phyloP scores from a whole-genome alignment of 92 coral and sea anemone species.

The Virgularia gustaviana region DNA sequence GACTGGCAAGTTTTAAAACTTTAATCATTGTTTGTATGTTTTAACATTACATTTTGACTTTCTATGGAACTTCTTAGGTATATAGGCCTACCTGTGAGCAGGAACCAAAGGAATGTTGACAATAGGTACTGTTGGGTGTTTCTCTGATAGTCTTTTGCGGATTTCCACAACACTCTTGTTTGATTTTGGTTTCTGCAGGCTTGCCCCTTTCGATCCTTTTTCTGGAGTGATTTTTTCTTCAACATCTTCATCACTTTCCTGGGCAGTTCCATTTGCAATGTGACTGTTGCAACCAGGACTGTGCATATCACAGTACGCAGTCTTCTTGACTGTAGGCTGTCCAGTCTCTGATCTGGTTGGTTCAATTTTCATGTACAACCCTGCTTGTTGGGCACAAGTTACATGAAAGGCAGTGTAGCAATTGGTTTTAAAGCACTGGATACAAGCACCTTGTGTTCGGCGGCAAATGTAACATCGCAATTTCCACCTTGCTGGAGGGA shows the following conservation, averaged over 20 bases:
- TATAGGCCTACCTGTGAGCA: constrained; percentile 79
- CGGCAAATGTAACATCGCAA: constrained; percentile 94
- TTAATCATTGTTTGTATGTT: no score
- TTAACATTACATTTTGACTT: no score
- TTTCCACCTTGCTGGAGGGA: constrained; percentile 96
- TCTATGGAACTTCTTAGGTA: no score
- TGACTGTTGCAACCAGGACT: constrained; percentile 65
- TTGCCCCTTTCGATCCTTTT: constrained; percentile 68
- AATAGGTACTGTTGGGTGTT: constrained; percentile 92
- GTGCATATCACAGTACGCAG: constrained; percentile 95
- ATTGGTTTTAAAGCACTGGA: constrained; percentile 98
- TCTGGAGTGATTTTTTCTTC: constrained; percentile 58
- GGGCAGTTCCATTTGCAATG: constrained; percentile 64
- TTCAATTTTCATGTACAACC: constrained; percentile 96
- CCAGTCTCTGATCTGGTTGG: constrained; percentile 86
- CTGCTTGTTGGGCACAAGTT: constrained; percentile 99
- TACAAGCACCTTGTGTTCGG: constrained; percentile 95
- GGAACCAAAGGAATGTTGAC: constrained; percentile 99
- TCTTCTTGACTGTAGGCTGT: constrained; percentile 84
- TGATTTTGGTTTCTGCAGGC: constrained; percentile 56
- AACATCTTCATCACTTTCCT: constrained; percentile 67
- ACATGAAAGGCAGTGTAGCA: constrained; percentile 99
- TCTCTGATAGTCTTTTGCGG: constrained; percentile 88
- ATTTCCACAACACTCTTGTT: constrained; percentile 81
- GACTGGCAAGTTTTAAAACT: no score